Evolutionary conservation across 2,113 vertebrate genomes (phyloP).

Genomic region (Passer domesticus): DNA sequence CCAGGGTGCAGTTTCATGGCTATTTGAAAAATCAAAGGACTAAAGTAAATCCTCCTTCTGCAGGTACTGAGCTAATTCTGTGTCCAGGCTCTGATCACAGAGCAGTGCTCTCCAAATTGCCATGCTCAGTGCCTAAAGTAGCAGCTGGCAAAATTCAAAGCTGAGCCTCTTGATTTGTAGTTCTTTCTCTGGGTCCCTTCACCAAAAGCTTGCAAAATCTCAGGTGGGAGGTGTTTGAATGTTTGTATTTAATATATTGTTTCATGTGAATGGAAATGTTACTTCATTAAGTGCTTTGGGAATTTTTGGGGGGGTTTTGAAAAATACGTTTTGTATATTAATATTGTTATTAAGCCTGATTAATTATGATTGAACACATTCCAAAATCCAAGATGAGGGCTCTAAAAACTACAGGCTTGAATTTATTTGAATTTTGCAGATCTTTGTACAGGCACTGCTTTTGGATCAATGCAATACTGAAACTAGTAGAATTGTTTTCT

Average conservation of each 20-base stretch:
- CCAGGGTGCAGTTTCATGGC: neutral
- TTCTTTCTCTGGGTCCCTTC: neutral
- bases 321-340: neutral
- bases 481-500: neutral
- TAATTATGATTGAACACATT: neutral
- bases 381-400: neutral
- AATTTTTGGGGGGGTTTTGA: neutral
- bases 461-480: neutral
- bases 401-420: neutral
- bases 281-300: neutral
- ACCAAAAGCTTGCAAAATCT: neutral
- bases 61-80: neutral
- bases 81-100: neutral
- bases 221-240: neutral
- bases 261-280: neutral
- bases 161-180: neutral
- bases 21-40: neutral
- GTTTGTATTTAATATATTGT: neutral
- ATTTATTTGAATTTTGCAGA: neutral
- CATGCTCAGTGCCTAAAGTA: accelerated
- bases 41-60: neutral
- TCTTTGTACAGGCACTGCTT: neutral
- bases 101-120: accelerated
- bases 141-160: neutral
- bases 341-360: neutral